Evolutionary conservation across 92 coral and sea anemone genomes (phyloP).

Genomic region (Zoanthus gigantus): DNA sequence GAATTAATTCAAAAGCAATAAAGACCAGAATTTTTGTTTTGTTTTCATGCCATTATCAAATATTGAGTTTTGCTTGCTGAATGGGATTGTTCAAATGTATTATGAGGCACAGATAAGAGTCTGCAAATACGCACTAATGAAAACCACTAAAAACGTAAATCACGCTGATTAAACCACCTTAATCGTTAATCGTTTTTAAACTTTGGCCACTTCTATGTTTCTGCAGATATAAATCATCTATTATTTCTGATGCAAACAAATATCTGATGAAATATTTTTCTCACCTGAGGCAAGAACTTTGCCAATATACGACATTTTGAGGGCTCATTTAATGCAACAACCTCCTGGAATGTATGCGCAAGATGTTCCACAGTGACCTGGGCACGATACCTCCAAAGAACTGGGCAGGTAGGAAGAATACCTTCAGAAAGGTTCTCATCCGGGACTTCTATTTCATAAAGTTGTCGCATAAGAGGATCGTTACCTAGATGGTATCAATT

Average conservation of each 20-base stretch:
- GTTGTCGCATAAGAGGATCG: conserved; percentile 75
- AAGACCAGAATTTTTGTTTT: no score
- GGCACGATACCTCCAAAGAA: conserved; percentile 89
- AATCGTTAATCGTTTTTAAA: no score
- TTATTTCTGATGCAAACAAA: neutral
- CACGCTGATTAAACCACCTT: no score
- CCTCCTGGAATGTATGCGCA: conserved; percentile 79
- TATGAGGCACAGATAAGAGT: no score
- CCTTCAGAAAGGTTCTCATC: conserved; percentile 44
- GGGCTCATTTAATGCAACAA: conserved; percentile 53
- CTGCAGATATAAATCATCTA: no score
- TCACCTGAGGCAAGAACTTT: conserved; percentile 69
- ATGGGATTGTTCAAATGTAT: no score
- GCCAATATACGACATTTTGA: conserved; percentile 63
- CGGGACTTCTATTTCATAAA: conserved; percentile 75
- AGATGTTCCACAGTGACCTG: conserved; percentile 84
- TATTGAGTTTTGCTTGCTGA: no score
- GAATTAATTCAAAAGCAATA: no score
- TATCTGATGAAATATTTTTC: neutral
- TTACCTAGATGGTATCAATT: conserved; percentile 49
- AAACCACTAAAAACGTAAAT: no score
- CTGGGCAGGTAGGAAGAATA: conserved; percentile 71
- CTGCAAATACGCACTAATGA: no score
- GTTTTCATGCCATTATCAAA: no score
- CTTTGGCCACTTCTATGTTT: no score